phyloP scores from a whole-genome alignment of 64 coral and sea anemone genomes.

The Anthopleura sola region DNA sequence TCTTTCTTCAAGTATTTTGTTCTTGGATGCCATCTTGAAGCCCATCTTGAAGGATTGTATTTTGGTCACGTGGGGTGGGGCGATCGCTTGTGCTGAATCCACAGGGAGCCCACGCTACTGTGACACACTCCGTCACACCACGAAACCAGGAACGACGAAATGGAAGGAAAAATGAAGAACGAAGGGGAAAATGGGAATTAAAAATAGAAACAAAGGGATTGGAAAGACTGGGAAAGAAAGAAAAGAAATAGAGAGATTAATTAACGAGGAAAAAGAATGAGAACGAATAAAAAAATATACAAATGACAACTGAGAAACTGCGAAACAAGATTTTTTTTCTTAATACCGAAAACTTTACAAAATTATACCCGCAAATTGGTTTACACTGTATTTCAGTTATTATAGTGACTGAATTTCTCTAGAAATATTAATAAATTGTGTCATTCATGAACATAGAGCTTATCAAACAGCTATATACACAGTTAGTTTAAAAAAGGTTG shows the following conservation, averaged over 20 bases:
- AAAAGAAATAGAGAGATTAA: background rate
- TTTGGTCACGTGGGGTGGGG: conserved; percentile 32
- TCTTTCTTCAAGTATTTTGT: background rate
- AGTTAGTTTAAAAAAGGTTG: too few species aligned
- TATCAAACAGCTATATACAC: too few species aligned
- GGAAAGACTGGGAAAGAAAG: background rate
- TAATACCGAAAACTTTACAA: too few species aligned
- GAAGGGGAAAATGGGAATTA: background rate
- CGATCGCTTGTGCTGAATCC: background rate
- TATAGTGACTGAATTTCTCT: too few species aligned
- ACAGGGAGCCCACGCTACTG: too few species aligned
- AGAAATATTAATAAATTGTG: too few species aligned
- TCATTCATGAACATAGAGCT: too few species aligned
- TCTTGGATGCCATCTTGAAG: conserved; percentile 16
- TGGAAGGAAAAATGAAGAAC: background rate
- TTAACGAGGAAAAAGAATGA: background rate
- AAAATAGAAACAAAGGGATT: background rate
- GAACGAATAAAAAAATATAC: background rate
- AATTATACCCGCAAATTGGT: too few species aligned
- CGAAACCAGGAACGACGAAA: background rate
- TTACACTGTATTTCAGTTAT: too few species aligned
- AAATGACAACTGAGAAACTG: too few species aligned
- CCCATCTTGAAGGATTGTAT: background rate
- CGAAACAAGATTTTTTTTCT: too few species aligned
- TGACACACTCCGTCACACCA: background rate